phyloP scores from a whole-genome alignment of 2,797 vertebrate species.

The Muraenolepis orangiensis region DNA sequence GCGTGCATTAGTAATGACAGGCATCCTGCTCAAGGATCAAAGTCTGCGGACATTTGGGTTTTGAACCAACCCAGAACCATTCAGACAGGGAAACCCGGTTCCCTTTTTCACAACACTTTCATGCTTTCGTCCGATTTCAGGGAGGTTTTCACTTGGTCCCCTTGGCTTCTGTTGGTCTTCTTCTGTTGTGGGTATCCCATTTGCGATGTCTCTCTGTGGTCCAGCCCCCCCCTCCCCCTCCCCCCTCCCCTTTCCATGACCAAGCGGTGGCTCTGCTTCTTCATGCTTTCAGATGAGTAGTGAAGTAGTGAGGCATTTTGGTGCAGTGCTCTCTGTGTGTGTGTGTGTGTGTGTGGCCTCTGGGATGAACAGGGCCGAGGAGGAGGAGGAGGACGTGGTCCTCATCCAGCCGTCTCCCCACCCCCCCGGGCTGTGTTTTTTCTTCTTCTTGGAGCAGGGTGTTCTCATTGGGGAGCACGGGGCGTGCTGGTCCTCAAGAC shows the following conservation, averaged over 20 bases:
- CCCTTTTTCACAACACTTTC: not conserved
- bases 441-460: not conserved
- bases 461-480: not conserved
- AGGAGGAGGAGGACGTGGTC: not conserved
- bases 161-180: too few species aligned
- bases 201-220: not conserved
- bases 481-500: not conserved
- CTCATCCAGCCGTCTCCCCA: not conserved
- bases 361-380: not conserved
- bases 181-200: not conserved
- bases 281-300: not conserved
- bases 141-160: not conserved
- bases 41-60: not conserved
- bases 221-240: not conserved
- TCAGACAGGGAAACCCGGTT: too few species aligned
- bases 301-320: not conserved
- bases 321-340: not conserved
- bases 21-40: not conserved
- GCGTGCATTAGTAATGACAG: not conserved
- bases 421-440: not conserved
- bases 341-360: too few species aligned
- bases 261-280: too few species aligned
- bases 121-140: not conserved
- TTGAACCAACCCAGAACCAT: too few species aligned
- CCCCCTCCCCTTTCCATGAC: not conserved